Conservation (phyloP, 2,113 vertebrate species). For the Anhinga rufa region DNA sequence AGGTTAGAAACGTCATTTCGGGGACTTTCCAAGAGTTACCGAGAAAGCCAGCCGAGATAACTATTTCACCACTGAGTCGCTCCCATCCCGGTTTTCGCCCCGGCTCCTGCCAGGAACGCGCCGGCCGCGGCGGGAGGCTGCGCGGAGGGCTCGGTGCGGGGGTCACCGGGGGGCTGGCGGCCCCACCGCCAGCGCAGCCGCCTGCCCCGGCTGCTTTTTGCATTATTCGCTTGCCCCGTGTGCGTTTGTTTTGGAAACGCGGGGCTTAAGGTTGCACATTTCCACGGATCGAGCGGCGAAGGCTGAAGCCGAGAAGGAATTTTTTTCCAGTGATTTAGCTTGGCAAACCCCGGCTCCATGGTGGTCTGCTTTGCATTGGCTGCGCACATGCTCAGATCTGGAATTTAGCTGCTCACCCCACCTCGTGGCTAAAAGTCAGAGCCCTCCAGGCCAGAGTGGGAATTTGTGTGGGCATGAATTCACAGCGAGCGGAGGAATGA, state of each 20-base stretch:
- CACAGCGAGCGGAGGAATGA: background rate
- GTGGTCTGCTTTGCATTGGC: slow-evolving; percentile 22
- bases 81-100: background rate
- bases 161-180: fast-evolving
- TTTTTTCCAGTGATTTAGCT: background rate
- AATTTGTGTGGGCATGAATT: slow-evolving; percentile 45
- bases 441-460: slow-evolving; percentile 30
- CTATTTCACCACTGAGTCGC: slow-evolving; percentile 34
- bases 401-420: slow-evolving; percentile 56
- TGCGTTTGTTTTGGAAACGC: background rate
- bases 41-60: slow-evolving; percentile 46
- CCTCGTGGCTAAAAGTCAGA: slow-evolving; percentile 63
- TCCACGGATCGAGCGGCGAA: background rate
- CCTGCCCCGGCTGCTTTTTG: background rate
- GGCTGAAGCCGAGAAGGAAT: background rate
- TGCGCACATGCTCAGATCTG: slow-evolving; percentile 1
- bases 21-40: slow-evolving; percentile 76
- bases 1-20: slow-evolving; percentile 74
- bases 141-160: fast-evolving
- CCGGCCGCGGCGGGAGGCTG: fast-evolving
- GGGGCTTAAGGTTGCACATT: background rate
- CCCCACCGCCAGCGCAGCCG: fast-evolving
- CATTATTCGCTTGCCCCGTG: background rate
- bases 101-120: no score
- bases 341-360: background rate